Evolutionary conservation across 1,140 invertebrate genomes (phyloP).

Genomic region (Nasonia vitripennis): DNA sequence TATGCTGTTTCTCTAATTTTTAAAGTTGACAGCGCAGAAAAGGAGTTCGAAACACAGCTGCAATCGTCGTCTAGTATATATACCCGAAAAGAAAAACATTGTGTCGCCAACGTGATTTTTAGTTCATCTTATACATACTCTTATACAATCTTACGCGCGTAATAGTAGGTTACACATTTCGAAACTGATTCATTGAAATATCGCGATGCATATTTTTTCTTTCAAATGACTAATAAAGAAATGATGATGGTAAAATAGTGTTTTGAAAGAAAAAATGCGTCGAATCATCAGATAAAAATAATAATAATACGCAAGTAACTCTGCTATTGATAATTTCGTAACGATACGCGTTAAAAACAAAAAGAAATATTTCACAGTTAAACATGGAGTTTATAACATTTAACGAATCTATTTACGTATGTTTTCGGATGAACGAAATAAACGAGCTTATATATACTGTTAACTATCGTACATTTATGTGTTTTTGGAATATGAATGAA

Average conservation of each 20-base stretch:
- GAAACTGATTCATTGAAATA: conserved; percentile 20
- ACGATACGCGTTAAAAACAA: conserved; percentile 23
- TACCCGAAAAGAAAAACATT: not conserved
- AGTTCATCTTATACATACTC: conserved; percentile 19
- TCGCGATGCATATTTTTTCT: not conserved
- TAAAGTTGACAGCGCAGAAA: conserved; percentile 47
- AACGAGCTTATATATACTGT: not conserved
- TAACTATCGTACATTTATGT: conserved; percentile 6
- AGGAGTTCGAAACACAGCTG: conserved; percentile 38
- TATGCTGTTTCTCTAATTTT: conserved; percentile 17
- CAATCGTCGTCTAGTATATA: not conserved
- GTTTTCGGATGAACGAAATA: not conserved
- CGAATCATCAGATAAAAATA: not conserved
- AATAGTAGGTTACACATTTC: not conserved
- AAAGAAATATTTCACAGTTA: conserved; percentile 17
- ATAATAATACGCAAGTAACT: conserved; percentile 13
- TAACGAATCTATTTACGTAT: conserved; percentile 17
- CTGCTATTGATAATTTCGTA: conserved; percentile 7
- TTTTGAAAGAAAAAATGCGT: not conserved
- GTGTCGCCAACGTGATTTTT: not conserved
- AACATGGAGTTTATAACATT: conserved; percentile 11
- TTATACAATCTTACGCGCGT: not conserved
- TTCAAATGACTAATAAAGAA: not conserved
- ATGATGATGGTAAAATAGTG: not conserved
- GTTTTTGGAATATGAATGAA: conserved; percentile 44